These are phyloP conservation scores for Drosophila neonasuta DNA, from an alignment of 2,888 invertebrate genomes.

Conservation along the genomic window DNA sequence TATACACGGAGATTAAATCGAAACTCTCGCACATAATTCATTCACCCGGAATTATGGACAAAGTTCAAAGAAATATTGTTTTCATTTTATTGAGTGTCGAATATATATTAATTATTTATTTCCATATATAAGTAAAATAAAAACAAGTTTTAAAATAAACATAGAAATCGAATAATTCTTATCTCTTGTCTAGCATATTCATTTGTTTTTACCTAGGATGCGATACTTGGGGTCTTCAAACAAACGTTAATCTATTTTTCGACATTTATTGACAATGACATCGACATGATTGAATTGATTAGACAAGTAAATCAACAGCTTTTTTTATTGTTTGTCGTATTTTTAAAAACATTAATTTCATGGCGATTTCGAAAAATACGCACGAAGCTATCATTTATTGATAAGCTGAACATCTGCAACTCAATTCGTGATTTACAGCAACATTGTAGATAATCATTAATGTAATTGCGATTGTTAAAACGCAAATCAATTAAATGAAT, in stretches of 20 bases:
- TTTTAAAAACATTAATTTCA: slow-evolving; percentile 14
- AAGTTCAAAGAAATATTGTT: slow-evolving; percentile 13
- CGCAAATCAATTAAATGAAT: not conserved
- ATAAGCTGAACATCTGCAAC: slow-evolving; percentile 15
- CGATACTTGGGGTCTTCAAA: not conserved
- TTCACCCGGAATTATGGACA: slow-evolving; percentile 45
- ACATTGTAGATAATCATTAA: too few species aligned
- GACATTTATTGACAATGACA: slow-evolving; percentile 2
- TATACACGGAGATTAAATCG: slow-evolving; percentile 12
- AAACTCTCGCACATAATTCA: slow-evolving; percentile 35
- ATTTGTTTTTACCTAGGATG: not conserved
- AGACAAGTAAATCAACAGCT: slow-evolving; percentile 10
- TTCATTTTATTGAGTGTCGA: slow-evolving; percentile 8
- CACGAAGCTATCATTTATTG: slow-evolving; percentile 19
- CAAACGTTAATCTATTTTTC: not conserved
- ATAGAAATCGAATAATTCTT: not conserved
- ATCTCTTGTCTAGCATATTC: not conserved
- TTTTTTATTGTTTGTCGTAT: not conserved
- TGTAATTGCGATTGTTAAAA: not conserved
- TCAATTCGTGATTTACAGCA: too few species aligned
- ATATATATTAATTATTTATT: slow-evolving; percentile 7
- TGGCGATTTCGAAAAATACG: slow-evolving; percentile 9
- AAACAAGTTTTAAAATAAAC: not conserved
- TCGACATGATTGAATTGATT: slow-evolving; percentile 22
- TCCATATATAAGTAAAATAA: slow-evolving; percentile 1